phyloP scores from a whole-genome alignment of 2,888 invertebrate species.

The Cecidostiba fungosa region DNA sequence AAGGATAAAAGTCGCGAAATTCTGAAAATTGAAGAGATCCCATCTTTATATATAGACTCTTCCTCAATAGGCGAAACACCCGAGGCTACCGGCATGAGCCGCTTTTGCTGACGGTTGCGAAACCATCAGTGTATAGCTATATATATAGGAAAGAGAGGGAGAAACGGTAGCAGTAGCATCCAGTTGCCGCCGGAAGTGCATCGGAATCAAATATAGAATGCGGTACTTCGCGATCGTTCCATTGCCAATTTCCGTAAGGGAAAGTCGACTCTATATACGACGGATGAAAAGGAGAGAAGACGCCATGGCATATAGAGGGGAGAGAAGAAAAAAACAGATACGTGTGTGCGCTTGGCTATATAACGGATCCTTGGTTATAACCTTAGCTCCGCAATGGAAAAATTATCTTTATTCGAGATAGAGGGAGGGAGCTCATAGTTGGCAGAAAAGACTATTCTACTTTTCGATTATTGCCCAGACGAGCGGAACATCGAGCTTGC shows the following conservation, averaged over 20 bases:
- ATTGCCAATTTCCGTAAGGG: slow-evolving; percentile 47
- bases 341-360: not conserved
- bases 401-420: slow-evolving; percentile 28
- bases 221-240: slow-evolving; percentile 37
- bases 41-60: not conserved
- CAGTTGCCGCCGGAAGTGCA: slow-evolving; percentile 42
- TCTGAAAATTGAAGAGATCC: slow-evolving; percentile 31
- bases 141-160: not conserved
- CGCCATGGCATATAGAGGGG: not conserved
- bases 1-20: slow-evolving; percentile 23
- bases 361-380: slow-evolving; percentile 22
- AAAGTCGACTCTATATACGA: slow-evolving; percentile 9
- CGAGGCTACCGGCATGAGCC: not conserved
- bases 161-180: slow-evolving; percentile 2
- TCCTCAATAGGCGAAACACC: slow-evolving; percentile 11
- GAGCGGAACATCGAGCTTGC: not conserved
- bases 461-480: slow-evolving; percentile 24
- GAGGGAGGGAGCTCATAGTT: not conserved
- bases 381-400: slow-evolving; percentile 26
- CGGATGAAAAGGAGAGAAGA: not conserved
- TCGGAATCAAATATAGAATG: slow-evolving; percentile 50
- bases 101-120: not conserved
- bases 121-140: not conserved
- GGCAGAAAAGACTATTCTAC: not conserved
- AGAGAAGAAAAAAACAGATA: not conserved